Conservation (phyloP, 1,140 invertebrate species). For the Pseudomyrmex dendroicus region DNA sequence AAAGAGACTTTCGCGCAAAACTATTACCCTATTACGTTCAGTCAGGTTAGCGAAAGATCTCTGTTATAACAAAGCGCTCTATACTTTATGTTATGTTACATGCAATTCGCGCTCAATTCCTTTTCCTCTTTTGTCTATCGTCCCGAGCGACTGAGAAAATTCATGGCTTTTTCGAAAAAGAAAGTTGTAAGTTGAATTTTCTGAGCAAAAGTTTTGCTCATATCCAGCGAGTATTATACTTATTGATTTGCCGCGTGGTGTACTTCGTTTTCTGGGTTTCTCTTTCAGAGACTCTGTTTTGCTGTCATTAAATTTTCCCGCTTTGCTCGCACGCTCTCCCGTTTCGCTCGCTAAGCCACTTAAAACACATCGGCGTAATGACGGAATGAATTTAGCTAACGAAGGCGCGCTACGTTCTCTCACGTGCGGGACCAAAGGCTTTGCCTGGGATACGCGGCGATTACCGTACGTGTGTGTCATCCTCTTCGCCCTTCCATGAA, state of each 20-base stretch:
- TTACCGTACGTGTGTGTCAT: slow-evolving; percentile 37
- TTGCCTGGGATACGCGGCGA: slow-evolving; percentile 36
- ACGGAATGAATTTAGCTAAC: slow-evolving; percentile 29
- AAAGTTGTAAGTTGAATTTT: too few species aligned
- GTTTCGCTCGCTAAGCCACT: slow-evolving; percentile 2
- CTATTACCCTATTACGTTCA: slow-evolving; percentile 5
- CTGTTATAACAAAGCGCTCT: too few species aligned
- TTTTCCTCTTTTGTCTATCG: too few species aligned
- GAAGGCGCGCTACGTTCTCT: not conserved
- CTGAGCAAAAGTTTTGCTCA: too few species aligned
- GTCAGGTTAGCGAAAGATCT: too few species aligned
- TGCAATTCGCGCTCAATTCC: too few species aligned
- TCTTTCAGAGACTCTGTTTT: not conserved
- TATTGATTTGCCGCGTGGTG: not conserved
- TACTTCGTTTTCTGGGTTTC: not conserved
- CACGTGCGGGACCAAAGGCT: not conserved
- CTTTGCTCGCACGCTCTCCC: not conserved
- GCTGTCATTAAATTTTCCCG: slow-evolving; percentile 21
- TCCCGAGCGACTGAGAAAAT: too few species aligned
- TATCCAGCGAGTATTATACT: too few species aligned
- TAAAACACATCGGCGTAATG: slow-evolving; percentile 35
- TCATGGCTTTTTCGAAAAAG: too few species aligned
- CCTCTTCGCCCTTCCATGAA: not conserved
- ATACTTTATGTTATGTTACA: too few species aligned
- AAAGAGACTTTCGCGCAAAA: slow-evolving; percentile 27